A percentile compares a stretch with the other conserved stretches of the same genome.
These are phyloP conservation scores for Dysmachus trigonus DNA, from an alignment of 2,888 invertebrate genomes.

Conservation along the genomic window DNA sequence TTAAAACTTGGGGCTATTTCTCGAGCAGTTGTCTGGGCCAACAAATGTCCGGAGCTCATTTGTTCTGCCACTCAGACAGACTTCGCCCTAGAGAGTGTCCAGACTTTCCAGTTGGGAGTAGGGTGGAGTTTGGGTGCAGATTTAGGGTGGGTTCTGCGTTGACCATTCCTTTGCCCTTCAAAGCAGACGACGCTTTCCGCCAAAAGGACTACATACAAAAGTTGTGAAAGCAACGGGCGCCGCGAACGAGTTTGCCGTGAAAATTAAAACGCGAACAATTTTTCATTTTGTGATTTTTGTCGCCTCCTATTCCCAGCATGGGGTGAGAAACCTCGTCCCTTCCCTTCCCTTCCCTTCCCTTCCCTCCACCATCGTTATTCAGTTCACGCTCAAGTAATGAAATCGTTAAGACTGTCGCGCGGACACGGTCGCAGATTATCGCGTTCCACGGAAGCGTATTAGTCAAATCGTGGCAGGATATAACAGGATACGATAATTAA, in stretches of 20 bases:
- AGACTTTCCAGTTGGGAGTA: not conserved
- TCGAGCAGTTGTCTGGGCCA: not conserved
- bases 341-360: not conserved
- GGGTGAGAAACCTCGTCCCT: too few species aligned
- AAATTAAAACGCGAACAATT: constrained; percentile 35
- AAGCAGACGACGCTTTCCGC: not conserved
- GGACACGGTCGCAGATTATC: constrained; percentile 33
- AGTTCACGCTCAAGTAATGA: constrained; percentile 37
- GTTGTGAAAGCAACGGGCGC: not conserved
- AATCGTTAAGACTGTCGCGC: constrained; percentile 39
- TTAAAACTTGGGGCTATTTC: not conserved
- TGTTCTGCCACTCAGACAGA: not conserved
- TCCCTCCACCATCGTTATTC: not conserved
- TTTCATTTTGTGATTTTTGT: constrained; percentile 37
- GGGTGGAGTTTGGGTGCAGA: too few species aligned
- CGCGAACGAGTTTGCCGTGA: constrained; percentile 18
- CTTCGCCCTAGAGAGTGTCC: not conserved
- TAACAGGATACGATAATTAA: constrained; percentile 40
- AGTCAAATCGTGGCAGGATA: constrained; percentile 41
- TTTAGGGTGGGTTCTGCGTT: too few species aligned
- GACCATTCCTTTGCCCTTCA: not conserved
- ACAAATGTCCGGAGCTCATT: not conserved
- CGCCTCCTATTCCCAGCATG: not conserved
- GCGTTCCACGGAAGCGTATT: constrained; percentile 40
- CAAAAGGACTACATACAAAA: not conserved